These are phyloP conservation scores for Helicolenus hilgendorfi DNA, from an alignment of 2,797 vertebrate genomes.

Conservation along the genomic window DNA sequence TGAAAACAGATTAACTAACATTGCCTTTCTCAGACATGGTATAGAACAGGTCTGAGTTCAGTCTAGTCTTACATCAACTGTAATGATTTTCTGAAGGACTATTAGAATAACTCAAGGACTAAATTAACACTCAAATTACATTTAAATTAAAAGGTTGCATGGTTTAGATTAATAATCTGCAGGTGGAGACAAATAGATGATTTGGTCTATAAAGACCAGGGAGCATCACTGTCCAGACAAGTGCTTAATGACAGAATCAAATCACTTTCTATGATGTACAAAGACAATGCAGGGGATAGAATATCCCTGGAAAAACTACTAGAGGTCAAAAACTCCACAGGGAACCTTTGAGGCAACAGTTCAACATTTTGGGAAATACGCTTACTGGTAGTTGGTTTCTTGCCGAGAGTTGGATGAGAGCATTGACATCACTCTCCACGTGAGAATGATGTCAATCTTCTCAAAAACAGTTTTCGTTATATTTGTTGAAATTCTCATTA, in stretches of 20 bases:
- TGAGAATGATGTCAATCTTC: too few relatives aligned
- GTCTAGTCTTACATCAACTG: background rate
- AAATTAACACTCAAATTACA: slow-evolving; percentile 6
- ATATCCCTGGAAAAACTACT: background rate
- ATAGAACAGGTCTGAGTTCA: slow-evolving; percentile 1
- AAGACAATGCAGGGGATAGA: background rate
- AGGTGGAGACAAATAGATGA: background rate
- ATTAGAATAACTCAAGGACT: background rate
- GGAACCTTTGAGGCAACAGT: too few relatives aligned
- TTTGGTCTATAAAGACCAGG: slow-evolving; percentile 10
- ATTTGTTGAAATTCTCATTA: too few relatives aligned
- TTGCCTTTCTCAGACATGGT: background rate
- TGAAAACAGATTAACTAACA: slow-evolving; percentile 25
- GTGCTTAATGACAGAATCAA: slow-evolving; percentile 15
- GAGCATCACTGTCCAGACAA: background rate
- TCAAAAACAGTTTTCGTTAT: too few relatives aligned
- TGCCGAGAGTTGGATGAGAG: too few relatives aligned
- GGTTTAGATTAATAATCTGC: slow-evolving; percentile 9
- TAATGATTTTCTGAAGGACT: background rate
- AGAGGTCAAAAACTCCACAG: too few relatives aligned
- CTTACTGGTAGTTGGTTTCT: too few relatives aligned
- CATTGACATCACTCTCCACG: too few relatives aligned
- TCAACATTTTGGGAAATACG: too few relatives aligned
- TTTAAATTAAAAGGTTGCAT: background rate
- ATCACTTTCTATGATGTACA: background rate